Percentiles rank a stretch among this genome's conserved stretches.
Conservation (phyloP, 2,113 vertebrate species). For the Lagenorhynchus albirostris region DNA sequence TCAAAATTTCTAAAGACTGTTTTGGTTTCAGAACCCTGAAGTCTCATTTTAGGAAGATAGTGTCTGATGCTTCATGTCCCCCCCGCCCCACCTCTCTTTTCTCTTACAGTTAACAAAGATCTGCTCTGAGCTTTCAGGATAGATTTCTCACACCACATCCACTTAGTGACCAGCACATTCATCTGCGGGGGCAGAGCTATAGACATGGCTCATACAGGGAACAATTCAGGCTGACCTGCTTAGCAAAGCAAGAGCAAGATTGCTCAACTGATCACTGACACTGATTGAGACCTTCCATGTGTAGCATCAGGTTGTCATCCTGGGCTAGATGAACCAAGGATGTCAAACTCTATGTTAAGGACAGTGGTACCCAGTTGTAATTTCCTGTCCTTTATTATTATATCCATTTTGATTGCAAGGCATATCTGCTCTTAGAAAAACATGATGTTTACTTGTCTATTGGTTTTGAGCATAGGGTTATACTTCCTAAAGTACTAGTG, state of each 20-base stretch:
- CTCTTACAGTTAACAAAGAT: not conserved
- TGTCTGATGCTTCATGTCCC: not conserved
- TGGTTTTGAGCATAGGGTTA: not conserved
- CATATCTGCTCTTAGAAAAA: not conserved
- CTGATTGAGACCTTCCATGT: not conserved
- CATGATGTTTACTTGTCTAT: not conserved
- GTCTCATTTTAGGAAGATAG: not conserved
- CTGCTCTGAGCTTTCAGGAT: not conserved
- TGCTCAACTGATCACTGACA: not conserved
- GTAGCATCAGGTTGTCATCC: not conserved
- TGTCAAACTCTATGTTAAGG: not conserved
- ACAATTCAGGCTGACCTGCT: not conserved
- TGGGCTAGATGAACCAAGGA: too few relatives aligned
- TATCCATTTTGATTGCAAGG: not conserved
- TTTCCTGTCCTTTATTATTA: not conserved
- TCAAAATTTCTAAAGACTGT: not conserved
- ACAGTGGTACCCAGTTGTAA: rapidly evolving
- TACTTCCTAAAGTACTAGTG: not conserved
- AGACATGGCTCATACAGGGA: not conserved
- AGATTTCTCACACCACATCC: not conserved
- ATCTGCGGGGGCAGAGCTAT: not conserved
- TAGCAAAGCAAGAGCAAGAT: not conserved
- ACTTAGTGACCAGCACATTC: not conserved
- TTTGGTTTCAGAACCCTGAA: not conserved
- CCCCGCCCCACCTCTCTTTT: not conserved